Percentiles rank a stretch among this genome's conserved stretches.
phyloP scores from a whole-genome alignment of 2,113 vertebrate species.

The Forbesichthys agassizii region DNA sequence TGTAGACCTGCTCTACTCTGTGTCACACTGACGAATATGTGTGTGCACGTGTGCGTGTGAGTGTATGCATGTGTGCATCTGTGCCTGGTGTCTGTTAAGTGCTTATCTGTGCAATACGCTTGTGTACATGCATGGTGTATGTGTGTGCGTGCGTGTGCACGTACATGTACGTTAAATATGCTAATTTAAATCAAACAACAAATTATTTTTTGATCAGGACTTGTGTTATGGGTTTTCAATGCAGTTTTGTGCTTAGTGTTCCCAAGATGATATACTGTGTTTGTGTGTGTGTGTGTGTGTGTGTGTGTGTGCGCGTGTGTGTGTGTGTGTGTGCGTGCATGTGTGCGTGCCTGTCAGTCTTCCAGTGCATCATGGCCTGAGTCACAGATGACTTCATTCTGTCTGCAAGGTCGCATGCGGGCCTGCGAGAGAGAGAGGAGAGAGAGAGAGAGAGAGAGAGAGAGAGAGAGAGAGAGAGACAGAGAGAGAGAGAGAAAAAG shows the following conservation, averaged over 20 bases:
- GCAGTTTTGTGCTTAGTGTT: constrained; percentile 1
- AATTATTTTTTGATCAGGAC: not conserved
- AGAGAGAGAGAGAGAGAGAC: constrained; percentile 6
- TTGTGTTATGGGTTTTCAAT: not conserved
- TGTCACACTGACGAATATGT: not conserved
- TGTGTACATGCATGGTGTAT: not conserved
- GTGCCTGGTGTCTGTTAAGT: not conserved
- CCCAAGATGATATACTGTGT: not conserved
- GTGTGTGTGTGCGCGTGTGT: not conserved
- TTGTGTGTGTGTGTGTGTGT: not conserved
- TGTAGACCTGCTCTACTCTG: constrained; percentile 31
- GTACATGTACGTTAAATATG: not conserved
- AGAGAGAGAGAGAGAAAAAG: constrained; percentile 3
- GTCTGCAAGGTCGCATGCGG: constrained; percentile 2
- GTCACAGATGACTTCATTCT: constrained; percentile 10
- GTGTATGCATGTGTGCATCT: not conserved
- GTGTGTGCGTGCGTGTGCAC: constrained; percentile 2
- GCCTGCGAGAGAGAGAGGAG: not conserved
- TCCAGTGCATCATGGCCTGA: not conserved
- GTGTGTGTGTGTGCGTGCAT: not conserved
- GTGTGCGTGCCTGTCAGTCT: constrained; percentile 9
- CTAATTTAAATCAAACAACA: not conserved
- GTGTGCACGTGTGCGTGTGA: not conserved
- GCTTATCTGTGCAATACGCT: no score
- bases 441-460: constrained; percentile 12